Percentiles rank a stretch among this genome's conserved stretches.
Evolutionary conservation across 2,888 invertebrate species (phyloP).

Genomic region (Folsomia candida): DNA sequence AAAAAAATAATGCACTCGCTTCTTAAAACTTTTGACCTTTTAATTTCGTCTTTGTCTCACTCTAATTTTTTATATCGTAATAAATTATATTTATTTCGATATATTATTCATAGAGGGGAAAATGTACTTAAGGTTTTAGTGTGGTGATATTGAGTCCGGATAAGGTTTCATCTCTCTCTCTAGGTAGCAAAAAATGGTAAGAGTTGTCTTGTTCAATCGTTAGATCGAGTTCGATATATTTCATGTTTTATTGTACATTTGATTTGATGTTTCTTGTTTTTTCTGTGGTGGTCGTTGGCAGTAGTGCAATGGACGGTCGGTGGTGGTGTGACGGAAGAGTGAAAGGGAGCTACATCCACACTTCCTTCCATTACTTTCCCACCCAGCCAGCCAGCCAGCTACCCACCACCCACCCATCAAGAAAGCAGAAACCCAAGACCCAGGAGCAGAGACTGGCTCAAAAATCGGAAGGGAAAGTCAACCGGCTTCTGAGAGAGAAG

Average conservation of each 20-base stretch:
- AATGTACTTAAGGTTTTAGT: too few species aligned
- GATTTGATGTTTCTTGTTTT: constrained; percentile 8
- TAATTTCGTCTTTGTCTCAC: too few species aligned
- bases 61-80: too few species aligned
- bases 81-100: too few species aligned
- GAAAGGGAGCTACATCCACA: not conserved
- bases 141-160: too few species aligned
- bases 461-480: not conserved
- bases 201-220: not conserved
- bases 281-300: not conserved
- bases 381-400: too few species aligned
- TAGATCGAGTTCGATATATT: not conserved
- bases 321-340: not conserved
- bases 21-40: too few species aligned
- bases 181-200: not conserved
- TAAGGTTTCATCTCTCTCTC: constrained; percentile 1
- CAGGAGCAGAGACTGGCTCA: too few species aligned
- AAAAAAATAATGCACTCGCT: too few species aligned
- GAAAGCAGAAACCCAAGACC: not conserved
- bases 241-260: constrained; percentile 8
- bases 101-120: too few species aligned
- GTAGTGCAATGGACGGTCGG: not conserved
- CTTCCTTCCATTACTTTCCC: not conserved
- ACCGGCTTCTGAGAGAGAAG: not conserved
- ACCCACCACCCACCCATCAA: not conserved